Percentiles rank a stretch among this genome's conserved stretches.
Evolutionary conservation across 2,113 vertebrate genomes (phyloP).

Genomic region (Dipodomys ordii): DNA sequence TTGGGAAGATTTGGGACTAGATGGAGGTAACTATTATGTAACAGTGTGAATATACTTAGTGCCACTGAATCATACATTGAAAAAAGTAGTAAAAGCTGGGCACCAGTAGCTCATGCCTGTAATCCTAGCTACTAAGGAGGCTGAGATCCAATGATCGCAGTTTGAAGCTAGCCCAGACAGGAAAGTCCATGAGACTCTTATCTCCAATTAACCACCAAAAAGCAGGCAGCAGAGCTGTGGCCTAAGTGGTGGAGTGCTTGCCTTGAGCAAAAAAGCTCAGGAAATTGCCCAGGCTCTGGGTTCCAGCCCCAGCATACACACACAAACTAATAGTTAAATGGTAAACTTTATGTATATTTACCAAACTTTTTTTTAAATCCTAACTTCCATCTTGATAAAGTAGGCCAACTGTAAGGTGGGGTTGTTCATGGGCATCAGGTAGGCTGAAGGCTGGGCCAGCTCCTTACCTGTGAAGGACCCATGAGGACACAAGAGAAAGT

Average conservation of each 20-base stretch:
- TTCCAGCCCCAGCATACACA: too few relatives aligned
- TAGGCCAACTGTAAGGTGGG: neutral
- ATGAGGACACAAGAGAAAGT: neutral
- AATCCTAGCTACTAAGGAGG: too few relatives aligned
- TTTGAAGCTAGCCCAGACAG: too few relatives aligned
- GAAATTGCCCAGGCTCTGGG: too few relatives aligned
- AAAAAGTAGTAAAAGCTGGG: neutral
- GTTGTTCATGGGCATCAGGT: neutral
- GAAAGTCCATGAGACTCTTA: too few relatives aligned
- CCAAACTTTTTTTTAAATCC: neutral
- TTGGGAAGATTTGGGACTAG: neutral
- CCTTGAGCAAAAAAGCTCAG: too few relatives aligned
- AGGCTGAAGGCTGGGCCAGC: neutral
- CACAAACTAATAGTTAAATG: neutral
- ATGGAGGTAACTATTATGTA: neutral
- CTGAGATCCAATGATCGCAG: too few relatives aligned
- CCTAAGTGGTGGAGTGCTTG: too few relatives aligned
- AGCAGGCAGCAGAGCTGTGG: too few relatives aligned
- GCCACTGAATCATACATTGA: neutral
- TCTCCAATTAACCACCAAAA: too few relatives aligned
- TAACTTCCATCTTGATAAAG: neutral
- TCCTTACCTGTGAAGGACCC: neutral
- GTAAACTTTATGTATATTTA: neutral
- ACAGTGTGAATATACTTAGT: neutral
- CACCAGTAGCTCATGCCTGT: too few relatives aligned